Conservation (phyloP, 2,797 vertebrate genomes). For the Acanthornis magna region DNA sequence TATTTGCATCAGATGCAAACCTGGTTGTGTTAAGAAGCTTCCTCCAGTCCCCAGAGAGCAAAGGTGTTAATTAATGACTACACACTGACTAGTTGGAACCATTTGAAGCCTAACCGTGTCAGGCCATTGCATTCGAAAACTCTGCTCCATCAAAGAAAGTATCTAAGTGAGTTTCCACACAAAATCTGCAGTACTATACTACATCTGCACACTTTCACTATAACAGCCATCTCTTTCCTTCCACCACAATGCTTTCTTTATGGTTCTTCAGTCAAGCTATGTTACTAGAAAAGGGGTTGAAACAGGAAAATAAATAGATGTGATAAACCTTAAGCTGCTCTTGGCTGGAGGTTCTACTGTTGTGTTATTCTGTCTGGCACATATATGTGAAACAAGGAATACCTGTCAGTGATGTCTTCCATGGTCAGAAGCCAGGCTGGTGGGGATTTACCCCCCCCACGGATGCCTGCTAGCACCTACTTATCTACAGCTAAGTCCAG, state of each 20-base stretch:
- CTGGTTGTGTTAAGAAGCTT: not conserved
- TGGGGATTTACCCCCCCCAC: not conserved
- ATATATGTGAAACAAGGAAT: not conserved
- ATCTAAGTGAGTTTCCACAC: not conserved
- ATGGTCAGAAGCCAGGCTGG: not conserved
- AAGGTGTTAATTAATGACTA: not conserved
- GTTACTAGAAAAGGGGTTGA: not conserved
- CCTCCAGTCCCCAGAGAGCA: not conserved
- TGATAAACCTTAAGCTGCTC: not conserved
- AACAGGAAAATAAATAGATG: not conserved
- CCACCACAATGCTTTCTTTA: not conserved
- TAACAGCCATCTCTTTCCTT: not conserved
- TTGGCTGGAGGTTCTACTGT: not conserved
- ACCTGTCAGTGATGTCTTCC: not conserved
- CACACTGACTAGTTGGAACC: not conserved
- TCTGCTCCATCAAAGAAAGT: not conserved
- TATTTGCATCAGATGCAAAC: not conserved
- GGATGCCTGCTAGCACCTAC: not conserved
- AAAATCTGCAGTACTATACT: not conserved
- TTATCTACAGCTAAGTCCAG: not conserved
- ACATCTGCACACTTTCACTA: not conserved
- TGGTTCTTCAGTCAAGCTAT: not conserved
- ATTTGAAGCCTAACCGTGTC: not conserved
- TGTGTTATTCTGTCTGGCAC: not conserved
- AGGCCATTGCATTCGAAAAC: not conserved